Evolutionary conservation across 2,113 vertebrate genomes (phyloP).

Genomic region (Gorsachius goisagi): DNA sequence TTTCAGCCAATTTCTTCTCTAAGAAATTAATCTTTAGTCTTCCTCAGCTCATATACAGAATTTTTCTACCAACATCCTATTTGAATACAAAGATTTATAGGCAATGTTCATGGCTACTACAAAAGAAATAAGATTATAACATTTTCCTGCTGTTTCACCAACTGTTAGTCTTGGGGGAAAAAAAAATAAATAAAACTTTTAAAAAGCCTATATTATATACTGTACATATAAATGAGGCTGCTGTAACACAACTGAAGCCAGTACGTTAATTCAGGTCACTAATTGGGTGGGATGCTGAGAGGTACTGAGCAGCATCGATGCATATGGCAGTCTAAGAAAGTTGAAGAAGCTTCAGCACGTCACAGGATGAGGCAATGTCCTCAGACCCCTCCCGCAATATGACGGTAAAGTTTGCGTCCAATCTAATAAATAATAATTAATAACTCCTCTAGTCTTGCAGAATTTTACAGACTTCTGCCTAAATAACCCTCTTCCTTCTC

Average conservation of each 20-base stretch:
- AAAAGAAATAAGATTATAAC: not conserved
- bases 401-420: slow-evolving; percentile 46
- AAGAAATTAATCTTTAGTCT: not conserved
- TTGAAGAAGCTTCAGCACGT: not conserved
- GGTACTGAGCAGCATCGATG: not conserved
- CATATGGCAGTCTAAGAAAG: not conserved
- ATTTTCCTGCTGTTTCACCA: not conserved
- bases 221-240: not conserved
- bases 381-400: slow-evolving; percentile 59
- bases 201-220: not conserved
- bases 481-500: slow-evolving; percentile 42
- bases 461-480: slow-evolving; percentile 49
- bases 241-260: not conserved
- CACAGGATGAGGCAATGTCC: not conserved
- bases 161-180: not conserved
- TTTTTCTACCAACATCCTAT: not conserved
- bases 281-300: not conserved
- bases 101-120: not conserved
- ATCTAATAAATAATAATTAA: slow-evolving; percentile 14
- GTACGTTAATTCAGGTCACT: not conserved
- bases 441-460: slow-evolving; percentile 13
- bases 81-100: not conserved
- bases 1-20: not conserved
- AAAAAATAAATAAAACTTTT: accelerated
- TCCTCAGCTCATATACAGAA: not conserved